Conservation (phyloP, 1,140 invertebrate species). For the Drosophila triauraria region DNA sequence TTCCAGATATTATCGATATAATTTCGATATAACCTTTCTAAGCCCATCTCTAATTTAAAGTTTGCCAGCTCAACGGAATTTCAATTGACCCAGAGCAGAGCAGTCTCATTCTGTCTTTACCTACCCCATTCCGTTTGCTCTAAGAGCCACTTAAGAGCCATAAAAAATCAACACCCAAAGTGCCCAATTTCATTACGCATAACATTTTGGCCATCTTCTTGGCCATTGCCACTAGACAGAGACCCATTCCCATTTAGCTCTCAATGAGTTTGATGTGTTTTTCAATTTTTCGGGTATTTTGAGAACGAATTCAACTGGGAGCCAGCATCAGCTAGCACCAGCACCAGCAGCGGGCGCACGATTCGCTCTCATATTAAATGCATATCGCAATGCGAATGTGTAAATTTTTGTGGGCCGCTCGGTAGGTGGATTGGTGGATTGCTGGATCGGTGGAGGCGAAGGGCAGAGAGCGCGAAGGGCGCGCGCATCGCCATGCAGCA, state of each 20-base stretch:
- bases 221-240: slow-evolving; percentile 21
- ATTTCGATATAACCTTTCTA: too few relatives aligned
- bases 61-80: slow-evolving; percentile 30
- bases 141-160: slow-evolving; percentile 56
- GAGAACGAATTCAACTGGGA: slow-evolving; percentile 30
- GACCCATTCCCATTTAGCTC: slow-evolving; percentile 56
- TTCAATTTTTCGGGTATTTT: slow-evolving; percentile 51
- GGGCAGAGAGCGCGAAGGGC: slow-evolving; percentile 24
- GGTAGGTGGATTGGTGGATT: slow-evolving; percentile 23
- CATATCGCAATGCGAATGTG: slow-evolving; percentile 81
- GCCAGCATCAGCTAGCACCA: slow-evolving; percentile 2
- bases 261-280: slow-evolving; percentile 77
- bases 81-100: slow-evolving; percentile 31
- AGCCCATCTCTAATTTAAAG: slow-evolving; percentile 1
- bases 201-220: slow-evolving; percentile 58
- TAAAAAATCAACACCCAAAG: slow-evolving; percentile 69
- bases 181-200: slow-evolving; percentile 75
- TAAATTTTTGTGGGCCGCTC: slow-evolving; percentile 60
- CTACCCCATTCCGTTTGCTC: slow-evolving; percentile 13
- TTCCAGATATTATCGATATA: too few relatives aligned
- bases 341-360: slow-evolving; percentile 12
- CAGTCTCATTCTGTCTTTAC: not conserved
- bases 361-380: slow-evolving; percentile 72
- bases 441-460: slow-evolving; percentile 32
- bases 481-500: slow-evolving; percentile 60